Evolutionary conservation across 2,888 invertebrate genomes (phyloP).

Genomic region (Cerastis leucographa): DNA sequence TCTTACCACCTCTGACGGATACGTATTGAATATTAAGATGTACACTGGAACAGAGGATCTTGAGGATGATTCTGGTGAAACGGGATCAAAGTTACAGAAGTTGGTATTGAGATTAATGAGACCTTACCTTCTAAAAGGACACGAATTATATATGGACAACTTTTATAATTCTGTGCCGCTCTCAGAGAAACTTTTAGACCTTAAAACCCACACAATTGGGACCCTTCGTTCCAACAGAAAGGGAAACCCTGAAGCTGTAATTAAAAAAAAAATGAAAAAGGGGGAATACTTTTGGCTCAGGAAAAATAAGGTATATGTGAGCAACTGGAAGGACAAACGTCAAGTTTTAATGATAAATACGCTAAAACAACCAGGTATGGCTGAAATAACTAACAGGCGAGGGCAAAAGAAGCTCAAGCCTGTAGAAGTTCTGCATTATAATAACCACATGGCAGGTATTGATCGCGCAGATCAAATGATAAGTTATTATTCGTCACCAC

Average conservation of each 20-base stretch:
- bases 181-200: slow-evolving; percentile 6
- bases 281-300: neutral
- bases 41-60: slow-evolving; percentile 43
- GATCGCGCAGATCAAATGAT: slow-evolving; percentile 4
- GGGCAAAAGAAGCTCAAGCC: slow-evolving; percentile 2
- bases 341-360: slow-evolving; percentile 1
- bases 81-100: slow-evolving; percentile 5
- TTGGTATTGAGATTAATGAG: slow-evolving; percentile 8
- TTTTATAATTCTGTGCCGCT: slow-evolving; percentile 1
- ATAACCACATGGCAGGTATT: neutral
- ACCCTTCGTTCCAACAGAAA: too few species aligned
- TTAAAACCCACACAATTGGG: too few species aligned
- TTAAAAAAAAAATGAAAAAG: neutral
- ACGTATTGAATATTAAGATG: slow-evolving; percentile 63
- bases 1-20: slow-evolving; percentile 60
- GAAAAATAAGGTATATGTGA: slow-evolving; percentile 5
- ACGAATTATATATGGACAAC: slow-evolving; percentile 2
- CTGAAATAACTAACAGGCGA: neutral
- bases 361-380: neutral
- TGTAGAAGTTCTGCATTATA: neutral
- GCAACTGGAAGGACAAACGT: neutral
- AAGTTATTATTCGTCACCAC: neutral
- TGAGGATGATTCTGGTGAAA: slow-evolving; percentile 37
- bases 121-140: slow-evolving; percentile 3
- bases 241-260: neutral